Evolutionary conservation across 2,797 vertebrate genomes (phyloP).

Genomic region (Danio choprae): DNA sequence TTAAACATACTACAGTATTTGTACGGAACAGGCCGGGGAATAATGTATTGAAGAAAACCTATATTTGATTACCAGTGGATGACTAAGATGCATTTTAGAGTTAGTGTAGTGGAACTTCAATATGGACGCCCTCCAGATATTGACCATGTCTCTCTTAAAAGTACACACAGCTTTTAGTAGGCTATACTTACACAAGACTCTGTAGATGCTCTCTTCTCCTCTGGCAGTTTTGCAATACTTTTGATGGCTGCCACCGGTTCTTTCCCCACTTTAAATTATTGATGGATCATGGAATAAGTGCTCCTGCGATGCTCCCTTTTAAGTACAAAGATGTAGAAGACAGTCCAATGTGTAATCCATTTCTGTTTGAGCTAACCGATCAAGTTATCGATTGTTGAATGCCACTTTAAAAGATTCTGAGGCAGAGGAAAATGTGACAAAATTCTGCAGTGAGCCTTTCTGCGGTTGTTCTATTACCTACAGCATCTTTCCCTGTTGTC

Average conservation of each 20-base stretch:
- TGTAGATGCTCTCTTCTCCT: slow-evolving; percentile 72
- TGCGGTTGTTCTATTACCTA: slow-evolving; percentile 28
- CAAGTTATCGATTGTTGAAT: slow-evolving; percentile 37
- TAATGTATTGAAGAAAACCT: slow-evolving; percentile 73
- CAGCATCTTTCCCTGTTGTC: slow-evolving; percentile 12
- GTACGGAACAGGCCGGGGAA: slow-evolving; percentile 68
- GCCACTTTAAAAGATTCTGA: slow-evolving; percentile 41
- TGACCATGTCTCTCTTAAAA: slow-evolving; percentile 76
- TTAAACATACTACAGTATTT: slow-evolving; percentile 72
- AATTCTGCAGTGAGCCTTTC: slow-evolving; percentile 1
- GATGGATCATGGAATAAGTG: slow-evolving; percentile 75
- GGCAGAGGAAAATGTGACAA: slow-evolving; percentile 17
- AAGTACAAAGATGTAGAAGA: slow-evolving; percentile 58
- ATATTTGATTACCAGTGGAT: slow-evolving; percentile 75
- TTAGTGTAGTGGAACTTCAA: slow-evolving; percentile 72
- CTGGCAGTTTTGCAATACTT: slow-evolving; percentile 80
- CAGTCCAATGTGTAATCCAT: slow-evolving; percentile 40
- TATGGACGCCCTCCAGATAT: slow-evolving; percentile 82
- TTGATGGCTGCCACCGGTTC: slow-evolving; percentile 71
- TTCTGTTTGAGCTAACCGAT: slow-evolving; percentile 45
- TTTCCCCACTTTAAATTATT: slow-evolving; percentile 76
- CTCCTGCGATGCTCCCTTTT: slow-evolving; percentile 61
- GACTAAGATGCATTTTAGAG: slow-evolving; percentile 79
- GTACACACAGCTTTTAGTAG: slow-evolving; percentile 76
- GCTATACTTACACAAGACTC: slow-evolving; percentile 69